Evolutionary conservation across 2,888 invertebrate genomes (phyloP).

Genomic region (Drosophila peninsularis): DNA sequence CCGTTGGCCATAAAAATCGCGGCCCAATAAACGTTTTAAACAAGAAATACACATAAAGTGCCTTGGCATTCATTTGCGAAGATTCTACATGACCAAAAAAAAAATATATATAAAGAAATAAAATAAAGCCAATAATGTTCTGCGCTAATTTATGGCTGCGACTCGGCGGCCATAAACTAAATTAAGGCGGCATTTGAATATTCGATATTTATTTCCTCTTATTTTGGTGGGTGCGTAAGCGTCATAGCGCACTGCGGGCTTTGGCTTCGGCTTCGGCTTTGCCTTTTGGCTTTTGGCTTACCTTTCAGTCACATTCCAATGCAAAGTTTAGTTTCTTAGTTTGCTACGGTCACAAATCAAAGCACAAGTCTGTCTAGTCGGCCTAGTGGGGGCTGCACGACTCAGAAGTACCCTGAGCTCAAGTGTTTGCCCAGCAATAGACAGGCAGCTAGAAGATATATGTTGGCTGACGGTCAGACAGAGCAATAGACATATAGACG

Average conservation of each 20-base stretch:
- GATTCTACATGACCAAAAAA: slow-evolving; percentile 62
- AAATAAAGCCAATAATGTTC: slow-evolving; percentile 60
- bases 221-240: slow-evolving; percentile 66
- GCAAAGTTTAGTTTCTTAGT: slow-evolving; percentile 6
- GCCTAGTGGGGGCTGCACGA: neutral
- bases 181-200: slow-evolving; percentile 64
- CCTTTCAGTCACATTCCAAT: slow-evolving; percentile 14
- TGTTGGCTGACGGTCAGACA: no score
- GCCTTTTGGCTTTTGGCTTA: neutral
- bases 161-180: slow-evolving; percentile 61
- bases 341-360: slow-evolving; percentile 1
- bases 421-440: no score
- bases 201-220: slow-evolving; percentile 53
- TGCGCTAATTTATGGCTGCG: slow-evolving; percentile 60
- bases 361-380: neutral
- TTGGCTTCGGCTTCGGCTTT: neutral
- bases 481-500: no score
- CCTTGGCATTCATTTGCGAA: slow-evolving; percentile 54
- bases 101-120: neutral
- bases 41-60: slow-evolving; percentile 57
- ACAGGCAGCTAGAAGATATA: no score
- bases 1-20: slow-evolving; percentile 55
- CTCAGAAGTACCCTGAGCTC: neutral
- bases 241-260: neutral
- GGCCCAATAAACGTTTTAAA: slow-evolving; percentile 53